phyloP scores from a whole-genome alignment of 2,797 vertebrate genomes.

The Centropyge bicolor region DNA sequence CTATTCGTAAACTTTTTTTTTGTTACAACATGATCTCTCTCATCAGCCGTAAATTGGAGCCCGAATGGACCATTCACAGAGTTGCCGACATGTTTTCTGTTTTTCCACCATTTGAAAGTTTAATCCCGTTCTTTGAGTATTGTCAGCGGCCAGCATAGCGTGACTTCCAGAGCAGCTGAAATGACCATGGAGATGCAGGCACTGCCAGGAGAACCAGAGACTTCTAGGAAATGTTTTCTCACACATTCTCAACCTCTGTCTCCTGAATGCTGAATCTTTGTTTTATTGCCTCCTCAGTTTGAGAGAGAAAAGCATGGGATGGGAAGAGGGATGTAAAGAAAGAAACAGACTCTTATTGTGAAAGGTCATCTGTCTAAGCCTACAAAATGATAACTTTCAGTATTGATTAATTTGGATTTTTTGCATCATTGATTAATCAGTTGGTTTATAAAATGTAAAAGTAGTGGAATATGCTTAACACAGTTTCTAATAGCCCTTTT shows the following conservation, averaged over 20 bases:
- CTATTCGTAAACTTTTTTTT: conserved; percentile 19
- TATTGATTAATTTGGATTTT: too few species aligned
- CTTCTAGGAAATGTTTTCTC: conserved; percentile 50
- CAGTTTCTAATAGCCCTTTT: too few species aligned
- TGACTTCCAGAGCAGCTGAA: conserved; percentile 64
- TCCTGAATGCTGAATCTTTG: conserved; percentile 26
- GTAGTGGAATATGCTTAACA: too few species aligned
- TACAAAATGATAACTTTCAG: too few species aligned
- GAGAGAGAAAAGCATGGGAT: neutral
- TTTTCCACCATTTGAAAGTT: conserved; percentile 61
- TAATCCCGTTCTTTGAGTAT: conserved; percentile 68
- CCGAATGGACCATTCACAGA: conserved; percentile 50
- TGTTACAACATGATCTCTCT: conserved; percentile 13
- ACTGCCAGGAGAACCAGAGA: conserved; percentile 31
- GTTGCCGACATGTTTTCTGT: conserved; percentile 53
- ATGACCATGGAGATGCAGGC: conserved; percentile 48
- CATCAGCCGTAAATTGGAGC: conserved; percentile 35
- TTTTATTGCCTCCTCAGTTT: conserved; percentile 4
- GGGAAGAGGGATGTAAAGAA: neutral
- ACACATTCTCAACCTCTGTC: conserved; percentile 50
- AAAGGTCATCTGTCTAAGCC: too few species aligned
- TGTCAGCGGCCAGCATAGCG: conserved; percentile 59
- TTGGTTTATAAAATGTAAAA: too few species aligned
- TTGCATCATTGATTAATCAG: too few species aligned
- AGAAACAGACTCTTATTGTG: too few species aligned